Percentiles rank a stretch among this genome's conserved stretches.
Conservation (phyloP, 2,113 vertebrate species). For the Phylloscopus trochilus region DNA sequence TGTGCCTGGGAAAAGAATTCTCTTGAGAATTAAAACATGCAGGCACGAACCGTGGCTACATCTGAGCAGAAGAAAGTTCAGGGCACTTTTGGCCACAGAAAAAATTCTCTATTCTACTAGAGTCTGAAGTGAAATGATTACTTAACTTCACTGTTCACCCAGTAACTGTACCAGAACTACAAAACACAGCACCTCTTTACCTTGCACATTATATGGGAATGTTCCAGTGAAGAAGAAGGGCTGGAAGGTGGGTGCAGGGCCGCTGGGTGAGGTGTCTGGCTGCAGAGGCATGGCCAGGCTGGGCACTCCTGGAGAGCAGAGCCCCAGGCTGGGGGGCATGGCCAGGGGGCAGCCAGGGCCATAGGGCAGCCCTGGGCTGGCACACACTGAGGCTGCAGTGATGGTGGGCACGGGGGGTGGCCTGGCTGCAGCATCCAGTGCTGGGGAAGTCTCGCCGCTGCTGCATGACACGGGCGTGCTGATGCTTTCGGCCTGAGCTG, state of each 20-base stretch:
- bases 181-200: slow-evolving; percentile 26
- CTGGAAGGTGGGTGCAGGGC: slow-evolving; percentile 76
- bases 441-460: neutral
- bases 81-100: neutral
- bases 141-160: neutral
- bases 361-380: neutral
- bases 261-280: slow-evolving; percentile 47
- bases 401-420: accelerated
- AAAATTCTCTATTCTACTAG: neutral
- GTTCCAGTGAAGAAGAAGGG: slow-evolving; percentile 87
- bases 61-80: neutral
- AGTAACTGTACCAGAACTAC: neutral
- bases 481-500: neutral
- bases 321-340: neutral
- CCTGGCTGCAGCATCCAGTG: accelerated
- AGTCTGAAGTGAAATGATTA: neutral
- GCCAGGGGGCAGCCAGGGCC: neutral
- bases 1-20: too few species aligned
- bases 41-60: too few species aligned
- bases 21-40: too few species aligned
- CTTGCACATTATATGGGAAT: slow-evolving; percentile 83
- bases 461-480: neutral
- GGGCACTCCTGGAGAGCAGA: neutral
- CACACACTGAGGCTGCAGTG: neutral
- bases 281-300: neutral